Evolutionary conservation across 2,113 vertebrate genomes (phyloP), one percentile per base, ranked within the genome.

Genomic region (Smithornis capensis): DNA sequence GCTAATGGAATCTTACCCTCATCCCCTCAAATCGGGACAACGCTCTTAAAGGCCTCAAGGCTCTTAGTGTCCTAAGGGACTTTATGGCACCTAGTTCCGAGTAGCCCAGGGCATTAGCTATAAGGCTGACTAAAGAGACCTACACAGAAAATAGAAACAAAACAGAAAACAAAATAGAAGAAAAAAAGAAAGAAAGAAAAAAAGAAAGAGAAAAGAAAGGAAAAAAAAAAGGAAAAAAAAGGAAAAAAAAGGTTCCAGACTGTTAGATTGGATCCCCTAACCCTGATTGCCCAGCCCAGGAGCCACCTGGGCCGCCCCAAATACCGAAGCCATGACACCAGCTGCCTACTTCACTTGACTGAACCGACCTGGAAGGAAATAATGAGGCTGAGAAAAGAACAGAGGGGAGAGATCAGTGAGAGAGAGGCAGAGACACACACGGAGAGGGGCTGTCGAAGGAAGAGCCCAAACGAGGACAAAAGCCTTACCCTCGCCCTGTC

Each of bases 41-140:
- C 99, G 99, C 99, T 99, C 99, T 99, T 99, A 99, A 99, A 98
- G 99, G 99, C 99, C 99, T 99, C 99, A 99, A 99, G 98, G 99
- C 99, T 99, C 99, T 99, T 98, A 99, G 99, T 98, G 99, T 99
- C 99, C 99, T 99, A 99, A 99, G 99, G 98, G 99, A 99, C 98
- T 99, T 99, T 99, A 99, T 99, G 98, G 99, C 99, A 99, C 99
- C 99, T 99, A 99, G 99, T 99, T 99, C 99, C 99, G 99, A 99
- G 99, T 99, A 99, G 99, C 99, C 99, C 99, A 99, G 98, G 99
- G 99, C 99, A 99, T 99, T 99, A 99, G 99, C 99, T 99, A 99
- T 98, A 99, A 99, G 99, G 99, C 99, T 99, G 99, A 99, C 99
- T 99, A 99, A 99, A 99, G 99, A 99, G 98, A 99, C 99, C 99